Conservation (phyloP, 2,888 invertebrate species). For the Nasonia oneida region DNA sequence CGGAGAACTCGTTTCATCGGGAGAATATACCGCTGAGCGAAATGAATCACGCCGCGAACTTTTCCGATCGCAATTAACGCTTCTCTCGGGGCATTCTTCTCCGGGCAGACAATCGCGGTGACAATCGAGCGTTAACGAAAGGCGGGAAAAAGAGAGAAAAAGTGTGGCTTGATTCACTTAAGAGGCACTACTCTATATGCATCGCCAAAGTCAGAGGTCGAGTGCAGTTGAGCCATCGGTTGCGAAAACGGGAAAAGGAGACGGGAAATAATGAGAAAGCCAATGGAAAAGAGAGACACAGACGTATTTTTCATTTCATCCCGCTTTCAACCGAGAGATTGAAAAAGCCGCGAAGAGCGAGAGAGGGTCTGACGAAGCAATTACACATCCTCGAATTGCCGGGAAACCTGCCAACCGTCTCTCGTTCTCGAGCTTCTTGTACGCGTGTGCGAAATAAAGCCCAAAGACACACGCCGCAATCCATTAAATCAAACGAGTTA, state of each 20-base stretch:
- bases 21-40: constrained; percentile 2
- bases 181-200: background rate
- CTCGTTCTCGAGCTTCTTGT: background rate
- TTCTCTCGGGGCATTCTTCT: background rate
- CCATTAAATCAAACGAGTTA: background rate
- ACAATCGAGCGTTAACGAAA: constrained; percentile 19
- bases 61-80: constrained; percentile 40
- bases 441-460: background rate
- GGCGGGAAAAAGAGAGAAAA: background rate
- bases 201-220: background rate
- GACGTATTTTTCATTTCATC: background rate
- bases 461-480: background rate
- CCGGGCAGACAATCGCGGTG: background rate
- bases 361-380: constrained; percentile 18
- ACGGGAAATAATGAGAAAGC: constrained; percentile 45
- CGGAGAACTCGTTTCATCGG: background rate
- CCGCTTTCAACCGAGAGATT: constrained; percentile 31
- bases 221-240: background rate
- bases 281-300: background rate
- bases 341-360: constrained; percentile 18
- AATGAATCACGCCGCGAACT: constrained; percentile 37
- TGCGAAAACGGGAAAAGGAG: background rate
- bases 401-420: constrained; percentile 9
- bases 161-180: constrained; percentile 36
- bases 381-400: constrained; percentile 11